Percentiles rank a stretch among this genome's conserved stretches.
Conservation (phyloP, 2,797 vertebrate species). For the Rhinoraja longicauda region DNA sequence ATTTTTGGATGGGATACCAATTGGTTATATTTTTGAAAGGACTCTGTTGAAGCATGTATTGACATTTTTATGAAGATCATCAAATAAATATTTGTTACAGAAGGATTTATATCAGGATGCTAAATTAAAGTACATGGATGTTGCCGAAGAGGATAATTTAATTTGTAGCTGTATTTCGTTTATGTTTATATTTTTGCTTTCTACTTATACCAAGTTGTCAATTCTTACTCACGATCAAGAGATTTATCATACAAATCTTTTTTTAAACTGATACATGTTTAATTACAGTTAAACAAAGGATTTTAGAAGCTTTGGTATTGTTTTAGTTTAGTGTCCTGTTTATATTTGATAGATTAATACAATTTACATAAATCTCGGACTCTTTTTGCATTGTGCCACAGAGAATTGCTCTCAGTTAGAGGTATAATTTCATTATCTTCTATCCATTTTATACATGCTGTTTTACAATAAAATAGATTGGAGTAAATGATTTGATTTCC, state of each 20-base stretch:
- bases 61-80: constrained; percentile 91
- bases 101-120: constrained; percentile 56
- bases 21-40: constrained; percentile 78
- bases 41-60: constrained; percentile 71
- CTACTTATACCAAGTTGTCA: neutral
- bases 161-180: neutral
- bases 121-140: constrained; percentile 53
- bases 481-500: constrained; percentile 81
- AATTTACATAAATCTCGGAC: constrained; percentile 96
- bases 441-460: constrained; percentile 74
- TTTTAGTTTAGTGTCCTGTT: constrained; percentile 75
- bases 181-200: neutral
- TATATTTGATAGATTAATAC: constrained; percentile 92
- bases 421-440: constrained; percentile 92
- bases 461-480: constrained; percentile 82
- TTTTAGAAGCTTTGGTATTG: constrained; percentile 51
- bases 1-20: constrained; percentile 46
- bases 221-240: neutral
- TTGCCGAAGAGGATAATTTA: neutral
- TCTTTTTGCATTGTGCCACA: constrained; percentile 79
- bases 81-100: constrained; percentile 90
- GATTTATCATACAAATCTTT: constrained; percentile 12
- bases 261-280: neutral
- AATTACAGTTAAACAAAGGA: constrained; percentile 13
- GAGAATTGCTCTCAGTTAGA: constrained; percentile 91